Percentiles rank a stretch among this genome's conserved stretches.
Conservation (phyloP, 2,113 vertebrate species). For the Menidia beryllina region DNA sequence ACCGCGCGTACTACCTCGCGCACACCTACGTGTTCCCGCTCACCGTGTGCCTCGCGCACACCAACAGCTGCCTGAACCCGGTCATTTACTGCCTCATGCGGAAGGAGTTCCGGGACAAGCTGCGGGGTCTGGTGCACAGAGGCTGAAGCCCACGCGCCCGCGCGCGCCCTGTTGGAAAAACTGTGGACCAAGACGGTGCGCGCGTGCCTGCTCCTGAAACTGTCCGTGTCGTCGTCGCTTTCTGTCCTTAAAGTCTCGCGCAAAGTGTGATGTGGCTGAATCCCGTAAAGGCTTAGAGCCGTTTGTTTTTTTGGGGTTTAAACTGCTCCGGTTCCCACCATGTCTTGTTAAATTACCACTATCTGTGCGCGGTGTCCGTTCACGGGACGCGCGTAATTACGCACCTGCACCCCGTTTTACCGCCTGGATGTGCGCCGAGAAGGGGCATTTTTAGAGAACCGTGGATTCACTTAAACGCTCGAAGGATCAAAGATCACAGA, state of each 20-base stretch:
- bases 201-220: not conserved
- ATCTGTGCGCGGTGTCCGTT: not conserved
- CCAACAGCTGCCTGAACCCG: conserved; percentile 86
- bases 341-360: not conserved
- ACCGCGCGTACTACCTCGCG: conserved; percentile 78
- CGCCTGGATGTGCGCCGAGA: conserved; percentile 10
- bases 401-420: conserved; percentile 10
- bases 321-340: not conserved
- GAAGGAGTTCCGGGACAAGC: conserved; percentile 78
- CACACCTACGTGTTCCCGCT: conserved; percentile 85
- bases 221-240: not conserved
- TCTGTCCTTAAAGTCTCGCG: not conserved
- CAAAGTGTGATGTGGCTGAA: not conserved
- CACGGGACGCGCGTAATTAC: conserved; percentile 32
- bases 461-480: not conserved
- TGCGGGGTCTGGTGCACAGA: conserved; percentile 65
- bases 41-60: conserved; percentile 83
- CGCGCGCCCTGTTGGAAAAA: not conserved
- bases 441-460: not conserved
- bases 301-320: not conserved
- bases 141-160: not conserved
- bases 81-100: conserved; percentile 84
- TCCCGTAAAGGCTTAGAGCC: not conserved
- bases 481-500: not conserved
- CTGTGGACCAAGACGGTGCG: conserved; percentile 22